Evolutionary conservation across 2,797 vertebrate species (phyloP).

Genomic region (Coranthus polyacanthus): DNA sequence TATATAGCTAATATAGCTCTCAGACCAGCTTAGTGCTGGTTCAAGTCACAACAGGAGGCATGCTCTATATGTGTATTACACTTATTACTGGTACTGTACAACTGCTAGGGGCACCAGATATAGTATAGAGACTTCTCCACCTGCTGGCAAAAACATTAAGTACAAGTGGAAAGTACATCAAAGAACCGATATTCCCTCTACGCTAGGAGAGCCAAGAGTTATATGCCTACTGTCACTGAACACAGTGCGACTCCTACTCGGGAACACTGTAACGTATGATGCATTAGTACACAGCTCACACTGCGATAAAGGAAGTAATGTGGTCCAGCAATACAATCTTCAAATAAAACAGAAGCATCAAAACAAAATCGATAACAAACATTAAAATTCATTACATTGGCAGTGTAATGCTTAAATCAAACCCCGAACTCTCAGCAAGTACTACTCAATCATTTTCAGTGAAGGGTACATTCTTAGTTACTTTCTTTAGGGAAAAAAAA

Average conservation of each 20-base stretch:
- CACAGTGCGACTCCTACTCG: constrained; percentile 2
- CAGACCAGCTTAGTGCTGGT: constrained; percentile 38
- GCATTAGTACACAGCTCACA: constrained; percentile 1
- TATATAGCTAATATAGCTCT: constrained; percentile 48
- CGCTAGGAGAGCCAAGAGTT: constrained; percentile 8
- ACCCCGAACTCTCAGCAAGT: constrained; percentile 29
- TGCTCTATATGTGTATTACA: constrained; percentile 60
- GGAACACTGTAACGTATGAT: constrained; percentile 1
- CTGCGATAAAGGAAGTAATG: constrained; percentile 8
- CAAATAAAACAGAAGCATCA: constrained; percentile 30
- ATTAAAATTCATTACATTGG: constrained; percentile 64
- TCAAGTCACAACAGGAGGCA: constrained; percentile 56
- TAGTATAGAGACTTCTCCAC: constrained; percentile 55
- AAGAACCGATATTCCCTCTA: constrained; percentile 1
- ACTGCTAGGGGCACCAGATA: constrained; percentile 20
- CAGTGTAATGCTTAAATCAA: constrained; percentile 76
- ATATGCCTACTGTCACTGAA: constrained; percentile 18
- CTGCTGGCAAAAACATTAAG: constrained; percentile 69
- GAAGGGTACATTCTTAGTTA: constrained; percentile 18
- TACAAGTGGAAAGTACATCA: constrained; percentile 47
- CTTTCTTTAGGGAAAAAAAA: not conserved
- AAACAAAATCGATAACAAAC: constrained; percentile 60
- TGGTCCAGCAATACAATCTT: constrained; percentile 28
- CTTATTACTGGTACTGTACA: constrained; percentile 45
- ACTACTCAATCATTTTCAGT: constrained; percentile 25